Conservation (phyloP, 2,797 vertebrate genomes). For the Schizopygopsis malacanthus region DNA sequence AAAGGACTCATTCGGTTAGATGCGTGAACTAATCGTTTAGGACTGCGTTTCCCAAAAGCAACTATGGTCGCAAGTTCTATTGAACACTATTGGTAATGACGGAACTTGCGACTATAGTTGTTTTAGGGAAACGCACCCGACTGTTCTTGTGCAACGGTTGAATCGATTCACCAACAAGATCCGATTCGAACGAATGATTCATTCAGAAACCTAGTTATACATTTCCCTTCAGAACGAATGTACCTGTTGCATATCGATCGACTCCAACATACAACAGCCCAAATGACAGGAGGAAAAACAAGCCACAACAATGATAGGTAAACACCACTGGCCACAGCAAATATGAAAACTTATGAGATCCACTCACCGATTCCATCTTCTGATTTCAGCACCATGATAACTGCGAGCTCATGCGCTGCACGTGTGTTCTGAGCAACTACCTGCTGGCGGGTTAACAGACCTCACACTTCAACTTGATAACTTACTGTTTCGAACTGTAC, state of each 20-base stretch:
- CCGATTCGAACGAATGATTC: not conserved
- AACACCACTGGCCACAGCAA: not conserved
- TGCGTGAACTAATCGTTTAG: not conserved
- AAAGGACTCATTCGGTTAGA: not conserved
- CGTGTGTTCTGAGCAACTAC: not conserved
- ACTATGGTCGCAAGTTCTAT: too few species aligned
- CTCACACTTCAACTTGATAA: not conserved
- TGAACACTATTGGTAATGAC: not conserved
- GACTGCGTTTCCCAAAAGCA: not conserved
- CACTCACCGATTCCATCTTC: conserved; percentile 82
- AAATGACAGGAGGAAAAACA: not conserved
- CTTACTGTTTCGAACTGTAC: not conserved
- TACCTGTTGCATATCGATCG: conserved; percentile 39
- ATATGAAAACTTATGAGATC: not conserved
- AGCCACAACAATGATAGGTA: not conserved
- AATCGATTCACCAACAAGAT: not conserved
- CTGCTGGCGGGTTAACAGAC: not conserved
- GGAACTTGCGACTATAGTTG: not conserved
- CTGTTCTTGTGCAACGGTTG: not conserved
- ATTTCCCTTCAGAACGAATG: not conserved
- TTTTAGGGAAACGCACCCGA: not conserved
- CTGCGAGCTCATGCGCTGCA: not conserved
- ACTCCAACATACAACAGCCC: not conserved
- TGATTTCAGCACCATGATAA: conserved; percentile 78
- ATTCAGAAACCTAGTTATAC: not conserved